A percentile compares a stretch with the other conserved stretches of the same genome.
Evolutionary conservation across 2,113 vertebrate genomes (phyloP).

Genomic region (Dicaeum eximium): DNA sequence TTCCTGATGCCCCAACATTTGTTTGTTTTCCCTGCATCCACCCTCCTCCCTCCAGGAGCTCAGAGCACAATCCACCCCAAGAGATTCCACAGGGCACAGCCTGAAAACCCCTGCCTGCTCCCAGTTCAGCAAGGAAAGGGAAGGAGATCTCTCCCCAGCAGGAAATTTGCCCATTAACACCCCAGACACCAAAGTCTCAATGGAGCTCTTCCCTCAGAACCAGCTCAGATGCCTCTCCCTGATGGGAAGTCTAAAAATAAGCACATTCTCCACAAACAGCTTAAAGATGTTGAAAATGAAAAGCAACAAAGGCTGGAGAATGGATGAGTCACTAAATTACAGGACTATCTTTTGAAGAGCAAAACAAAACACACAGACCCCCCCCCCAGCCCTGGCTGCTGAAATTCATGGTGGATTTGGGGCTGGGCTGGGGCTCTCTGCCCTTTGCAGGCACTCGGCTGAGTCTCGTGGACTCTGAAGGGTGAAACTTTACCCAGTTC

Average conservation of each 20-base stretch:
- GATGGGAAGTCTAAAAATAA: slow-evolving; percentile 73
- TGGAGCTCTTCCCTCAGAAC: slow-evolving; percentile 10
- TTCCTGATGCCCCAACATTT: neutral
- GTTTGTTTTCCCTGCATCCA: neutral
- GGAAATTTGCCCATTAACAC: neutral
- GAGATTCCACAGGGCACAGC: neutral
- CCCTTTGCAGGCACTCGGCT: neutral
- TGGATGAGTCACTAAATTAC: slow-evolving; percentile 75
- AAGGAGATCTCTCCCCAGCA: neutral
- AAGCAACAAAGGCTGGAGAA: slow-evolving; percentile 73
- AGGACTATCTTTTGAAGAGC: slow-evolving; percentile 60
- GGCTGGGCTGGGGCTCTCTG: neutral
- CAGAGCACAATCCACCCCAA: accelerated
- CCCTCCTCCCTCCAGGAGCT: neutral
- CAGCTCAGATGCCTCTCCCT: slow-evolving; percentile 39
- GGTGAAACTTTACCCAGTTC: neutral
- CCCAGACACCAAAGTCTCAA: slow-evolving; percentile 13
- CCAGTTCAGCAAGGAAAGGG: neutral
- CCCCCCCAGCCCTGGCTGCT: neutral
- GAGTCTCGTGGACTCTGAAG: neutral
- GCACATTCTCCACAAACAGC: slow-evolving; percentile 69
- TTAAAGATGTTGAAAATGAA: slow-evolving; percentile 76
- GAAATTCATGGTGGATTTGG: neutral
- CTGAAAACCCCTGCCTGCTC: neutral
- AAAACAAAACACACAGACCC: slow-evolving; percentile 3